Percentiles rank a stretch among this genome's conserved stretches.
These are phyloP conservation scores for Lipophrys pholis DNA, from an alignment of 2,113 vertebrate species.

Conservation along the genomic window DNA sequence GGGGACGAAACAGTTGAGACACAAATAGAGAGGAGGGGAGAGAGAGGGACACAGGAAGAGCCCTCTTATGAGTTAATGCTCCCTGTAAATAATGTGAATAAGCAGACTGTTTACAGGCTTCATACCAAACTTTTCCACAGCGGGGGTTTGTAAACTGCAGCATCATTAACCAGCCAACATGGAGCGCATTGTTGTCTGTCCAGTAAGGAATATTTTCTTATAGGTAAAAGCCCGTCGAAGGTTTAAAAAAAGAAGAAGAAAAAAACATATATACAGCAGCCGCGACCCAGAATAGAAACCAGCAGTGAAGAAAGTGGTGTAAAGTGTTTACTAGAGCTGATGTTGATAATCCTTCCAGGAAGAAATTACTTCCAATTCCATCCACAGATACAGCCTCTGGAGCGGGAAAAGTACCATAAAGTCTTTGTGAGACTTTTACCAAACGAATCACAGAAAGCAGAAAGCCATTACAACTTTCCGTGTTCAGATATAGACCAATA, in stretches of 20 bases:
- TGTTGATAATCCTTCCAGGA: constrained; percentile 26
- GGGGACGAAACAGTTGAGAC: constrained; percentile 23
- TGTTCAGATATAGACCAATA: not conserved
- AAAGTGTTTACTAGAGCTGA: constrained; percentile 11
- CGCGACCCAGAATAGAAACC: not conserved
- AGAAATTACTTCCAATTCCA: constrained; percentile 19
- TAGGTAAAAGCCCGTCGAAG: constrained; percentile 11
- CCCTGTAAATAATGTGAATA: constrained; percentile 68
- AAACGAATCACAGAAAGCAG: not conserved
- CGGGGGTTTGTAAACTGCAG: constrained; percentile 56
- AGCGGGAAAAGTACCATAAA: not conserved
- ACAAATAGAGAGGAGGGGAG: not conserved
- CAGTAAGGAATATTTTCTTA: constrained; percentile 29
- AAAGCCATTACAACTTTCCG: not conserved
- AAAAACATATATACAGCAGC: too few species aligned
- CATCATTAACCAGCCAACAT: constrained; percentile 46
- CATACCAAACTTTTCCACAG: constrained; percentile 62
- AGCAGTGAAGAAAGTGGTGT: not conserved
- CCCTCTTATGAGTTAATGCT: constrained; percentile 73
- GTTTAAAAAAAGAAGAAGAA: too few species aligned
- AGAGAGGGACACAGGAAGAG: constrained; percentile 66
- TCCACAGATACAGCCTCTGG: constrained; percentile 21
- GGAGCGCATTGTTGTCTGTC: constrained; percentile 47
- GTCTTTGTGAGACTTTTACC: not conserved
- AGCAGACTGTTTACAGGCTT: constrained; percentile 67